Evolutionary conservation across 2,113 vertebrate species (phyloP), one percentile per base, ranked within the genome.

Genomic region (Gopherus flavomarginatus): DNA sequence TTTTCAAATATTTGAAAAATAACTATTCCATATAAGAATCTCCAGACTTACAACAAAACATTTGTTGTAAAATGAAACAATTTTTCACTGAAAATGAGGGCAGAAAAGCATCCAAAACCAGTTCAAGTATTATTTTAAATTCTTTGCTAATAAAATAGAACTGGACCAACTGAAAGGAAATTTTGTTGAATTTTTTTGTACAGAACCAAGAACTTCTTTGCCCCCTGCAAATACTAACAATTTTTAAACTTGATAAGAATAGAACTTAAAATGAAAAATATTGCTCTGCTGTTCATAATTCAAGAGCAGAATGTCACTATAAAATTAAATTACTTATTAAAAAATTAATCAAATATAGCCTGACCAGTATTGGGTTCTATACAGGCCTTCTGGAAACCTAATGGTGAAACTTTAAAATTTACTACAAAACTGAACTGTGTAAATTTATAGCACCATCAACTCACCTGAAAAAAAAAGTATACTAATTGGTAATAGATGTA

Each of bases 241-340:
- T 80, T 47, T 93, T 88, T 53, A 85, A 52, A 90, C 81, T 81
- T 87, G 89, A 93, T 90, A 95, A 96, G 94, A 92, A 27, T 26
- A 86, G 90, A 90, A 86, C 93, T 95, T 91, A 85, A 95, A 94
- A 95, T 89, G 38, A 86, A 95, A 62, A 96, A 81, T 92, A 87
- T 88, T 94, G 83, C 82, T 79, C 82, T 83, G 92, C 84, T 96
- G 93, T 88, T 96, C 91, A 94, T 6, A 91, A 94, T 87, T 87
- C 84, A 92, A 90, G 94, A 65, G 88, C 59, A 83, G 8, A 85
- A 81, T 50, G 38, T 90, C 86, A 94, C 88, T 92, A 93, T 83
- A 82, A 93, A 94, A 85, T 89, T 96, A 93, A 96, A 91, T 80
- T 84, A 75, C 91, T 89, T 90, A 80, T 90, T 91, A 91, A 56